These are phyloP conservation scores for Poecilia gillii DNA, from an alignment of 2,797 vertebrate species.

Conservation along the genomic window DNA sequence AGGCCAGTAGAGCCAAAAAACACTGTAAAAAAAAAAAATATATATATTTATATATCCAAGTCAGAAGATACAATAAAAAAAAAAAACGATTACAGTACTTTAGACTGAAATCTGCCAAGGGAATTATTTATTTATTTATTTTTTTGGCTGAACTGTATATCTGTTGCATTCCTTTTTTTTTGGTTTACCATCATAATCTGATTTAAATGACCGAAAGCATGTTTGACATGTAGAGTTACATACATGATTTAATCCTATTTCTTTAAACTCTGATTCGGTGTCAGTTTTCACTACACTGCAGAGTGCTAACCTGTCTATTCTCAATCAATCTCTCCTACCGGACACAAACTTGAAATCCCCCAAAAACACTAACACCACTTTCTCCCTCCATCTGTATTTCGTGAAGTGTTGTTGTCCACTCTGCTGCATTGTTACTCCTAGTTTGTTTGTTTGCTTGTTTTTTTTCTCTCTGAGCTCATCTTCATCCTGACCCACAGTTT, in stretches of 20 bases:
- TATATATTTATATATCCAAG: not conserved
- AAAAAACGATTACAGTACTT: not conserved
- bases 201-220: not conserved
- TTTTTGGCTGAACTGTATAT: not conserved
- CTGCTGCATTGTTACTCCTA: accelerated
- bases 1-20: too few species aligned
- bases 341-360: not conserved
- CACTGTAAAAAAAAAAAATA: too few species aligned
- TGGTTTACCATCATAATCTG: not conserved
- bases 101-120: not conserved
- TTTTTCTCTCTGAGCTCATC: constrained; percentile 9
- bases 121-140: too few species aligned
- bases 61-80: not conserved
- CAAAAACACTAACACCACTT: too few species aligned
- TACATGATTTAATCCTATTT: not conserved
- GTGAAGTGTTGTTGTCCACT: not conserved
- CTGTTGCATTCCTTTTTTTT: not conserved
- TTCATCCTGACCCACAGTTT: constrained; percentile 39
- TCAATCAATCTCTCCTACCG: not conserved
- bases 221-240: not conserved
- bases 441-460: not conserved
- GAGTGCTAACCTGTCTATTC: not conserved
- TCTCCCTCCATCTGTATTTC: not conserved
- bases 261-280: not conserved
- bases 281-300: not conserved